Evolutionary conservation across 2,888 invertebrate genomes (phyloP).

Genomic region (Cephus spinipes): DNA sequence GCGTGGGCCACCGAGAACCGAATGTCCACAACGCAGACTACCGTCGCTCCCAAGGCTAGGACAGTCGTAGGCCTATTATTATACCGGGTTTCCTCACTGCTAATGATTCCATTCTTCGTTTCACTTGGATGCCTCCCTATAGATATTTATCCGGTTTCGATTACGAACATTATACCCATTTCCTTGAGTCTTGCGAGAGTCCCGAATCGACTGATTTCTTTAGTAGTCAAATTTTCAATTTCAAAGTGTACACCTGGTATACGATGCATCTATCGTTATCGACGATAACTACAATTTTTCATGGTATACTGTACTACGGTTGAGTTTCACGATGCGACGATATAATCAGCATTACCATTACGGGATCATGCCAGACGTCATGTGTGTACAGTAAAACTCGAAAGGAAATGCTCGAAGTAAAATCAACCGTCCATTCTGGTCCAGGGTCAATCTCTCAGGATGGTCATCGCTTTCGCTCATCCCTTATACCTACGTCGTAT

Average conservation of each 20-base stretch:
- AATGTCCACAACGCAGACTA: slow-evolving; percentile 7
- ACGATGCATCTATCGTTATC: background rate
- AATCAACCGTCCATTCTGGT: background rate
- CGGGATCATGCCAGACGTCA: no score
- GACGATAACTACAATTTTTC: background rate
- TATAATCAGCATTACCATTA: background rate
- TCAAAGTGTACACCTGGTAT: background rate
- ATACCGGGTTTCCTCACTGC: background rate
- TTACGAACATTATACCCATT: no score
- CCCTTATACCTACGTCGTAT: background rate
- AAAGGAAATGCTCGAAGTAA: background rate
- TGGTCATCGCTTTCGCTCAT: background rate
- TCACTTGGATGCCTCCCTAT: background rate
- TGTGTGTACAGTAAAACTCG: background rate
- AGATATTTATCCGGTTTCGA: background rate
- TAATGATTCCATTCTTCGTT: background rate
- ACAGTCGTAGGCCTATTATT: slow-evolving; percentile 2
- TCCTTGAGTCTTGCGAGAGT: background rate
- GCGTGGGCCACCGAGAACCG: slow-evolving; percentile 17
- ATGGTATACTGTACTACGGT: background rate
- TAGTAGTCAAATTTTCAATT: background rate
- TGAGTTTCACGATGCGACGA: background rate
- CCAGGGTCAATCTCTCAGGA: background rate
- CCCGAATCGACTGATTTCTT: background rate
- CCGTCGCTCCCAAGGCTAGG: slow-evolving; percentile 1